Evolutionary conservation across 2,113 vertebrate species (phyloP).

Genomic region (Atherinomorus stipes): DNA sequence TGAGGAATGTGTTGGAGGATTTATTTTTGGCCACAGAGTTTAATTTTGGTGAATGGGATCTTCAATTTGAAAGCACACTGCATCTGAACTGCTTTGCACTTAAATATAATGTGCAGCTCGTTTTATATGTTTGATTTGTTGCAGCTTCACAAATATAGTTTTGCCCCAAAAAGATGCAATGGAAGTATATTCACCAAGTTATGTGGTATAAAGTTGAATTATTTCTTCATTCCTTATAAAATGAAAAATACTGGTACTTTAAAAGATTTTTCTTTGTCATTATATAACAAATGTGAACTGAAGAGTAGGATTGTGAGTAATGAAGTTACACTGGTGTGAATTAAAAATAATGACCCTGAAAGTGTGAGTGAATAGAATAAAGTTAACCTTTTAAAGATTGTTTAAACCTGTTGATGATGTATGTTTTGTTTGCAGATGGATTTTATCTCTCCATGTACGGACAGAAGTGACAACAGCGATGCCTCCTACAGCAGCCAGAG

Average conservation of each 20-base stretch:
- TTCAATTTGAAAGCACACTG: constrained; percentile 9
- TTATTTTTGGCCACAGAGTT: constrained; percentile 36
- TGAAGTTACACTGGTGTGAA: no score
- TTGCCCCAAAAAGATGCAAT: no score
- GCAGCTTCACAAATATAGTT: neutral
- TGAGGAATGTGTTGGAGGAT: constrained; percentile 36
- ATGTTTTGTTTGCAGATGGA: constrained; percentile 51
- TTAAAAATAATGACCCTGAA: no score
- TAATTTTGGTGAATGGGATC: neutral
- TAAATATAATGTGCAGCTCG: neutral
- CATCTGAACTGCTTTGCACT: neutral
- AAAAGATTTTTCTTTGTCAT: no score
- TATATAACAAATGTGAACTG: no score
- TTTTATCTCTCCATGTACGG: constrained; percentile 51
- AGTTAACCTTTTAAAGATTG: neutral
- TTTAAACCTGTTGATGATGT: neutral
- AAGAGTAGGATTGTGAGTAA: no score
- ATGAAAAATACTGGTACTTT: no score
- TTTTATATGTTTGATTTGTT: neutral
- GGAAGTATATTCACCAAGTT: neutral
- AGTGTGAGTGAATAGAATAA: neutral
- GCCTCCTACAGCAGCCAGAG: constrained; percentile 35
- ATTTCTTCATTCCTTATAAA: no score
- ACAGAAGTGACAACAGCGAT: constrained; percentile 46
- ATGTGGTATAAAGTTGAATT: no score